phyloP scores from a whole-genome alignment of 2,797 vertebrate species.

The Enteromius treurensis region DNA sequence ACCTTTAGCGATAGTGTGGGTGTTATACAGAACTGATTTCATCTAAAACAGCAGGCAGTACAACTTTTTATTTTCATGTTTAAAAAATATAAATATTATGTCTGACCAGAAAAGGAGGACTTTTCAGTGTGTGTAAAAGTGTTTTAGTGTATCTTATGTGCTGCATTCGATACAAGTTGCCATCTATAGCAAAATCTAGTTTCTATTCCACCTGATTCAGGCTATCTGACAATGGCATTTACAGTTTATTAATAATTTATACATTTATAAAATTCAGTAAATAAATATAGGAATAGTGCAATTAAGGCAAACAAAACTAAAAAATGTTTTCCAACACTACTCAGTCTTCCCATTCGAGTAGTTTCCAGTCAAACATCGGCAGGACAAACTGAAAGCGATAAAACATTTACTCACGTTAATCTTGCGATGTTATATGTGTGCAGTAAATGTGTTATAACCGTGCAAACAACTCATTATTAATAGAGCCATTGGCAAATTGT shows the following conservation, averaged over 20 bases:
- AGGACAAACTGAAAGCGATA: neutral
- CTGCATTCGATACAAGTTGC: neutral
- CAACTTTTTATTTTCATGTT: neutral
- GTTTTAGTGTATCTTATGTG: neutral
- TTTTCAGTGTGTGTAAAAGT: neutral
- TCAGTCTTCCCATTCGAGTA: neutral
- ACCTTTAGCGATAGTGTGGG: neutral
- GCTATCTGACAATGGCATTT: neutral
- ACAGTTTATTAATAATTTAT: neutral
- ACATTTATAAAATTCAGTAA: neutral
- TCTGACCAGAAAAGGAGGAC: neutral
- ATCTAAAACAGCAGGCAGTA: neutral
- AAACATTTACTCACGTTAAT: neutral
- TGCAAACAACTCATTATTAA: constrained; percentile 79
- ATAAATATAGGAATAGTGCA: neutral
- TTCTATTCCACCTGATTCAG: neutral
- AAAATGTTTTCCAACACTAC: neutral
- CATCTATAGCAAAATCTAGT: neutral
- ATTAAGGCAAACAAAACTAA: neutral
- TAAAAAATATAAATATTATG: neutral
- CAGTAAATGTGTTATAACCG: constrained; percentile 73
- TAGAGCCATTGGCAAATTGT: constrained; percentile 77
- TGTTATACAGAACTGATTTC: neutral
- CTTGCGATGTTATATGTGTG: constrained; percentile 59
- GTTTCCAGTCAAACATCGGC: neutral